Evolutionary conservation across 2,888 invertebrate genomes (phyloP).

Genomic region (Mesoligia furuncula): DNA sequence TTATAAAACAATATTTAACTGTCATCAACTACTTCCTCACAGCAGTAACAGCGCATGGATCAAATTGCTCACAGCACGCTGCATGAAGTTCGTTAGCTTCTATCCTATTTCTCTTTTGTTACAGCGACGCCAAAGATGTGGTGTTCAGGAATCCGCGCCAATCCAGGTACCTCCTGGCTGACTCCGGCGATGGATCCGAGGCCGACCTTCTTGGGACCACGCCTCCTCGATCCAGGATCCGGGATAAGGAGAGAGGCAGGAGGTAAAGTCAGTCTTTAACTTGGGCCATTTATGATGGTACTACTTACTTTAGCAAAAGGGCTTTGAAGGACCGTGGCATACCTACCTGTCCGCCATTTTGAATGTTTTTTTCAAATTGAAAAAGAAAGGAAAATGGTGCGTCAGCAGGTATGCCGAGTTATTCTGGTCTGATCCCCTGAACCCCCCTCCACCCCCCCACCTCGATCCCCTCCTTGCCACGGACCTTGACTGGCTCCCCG

Average conservation of each 20-base stretch:
- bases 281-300: not conserved
- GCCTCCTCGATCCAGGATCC: slow-evolving; percentile 94
- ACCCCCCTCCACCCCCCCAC: too few relatives aligned
- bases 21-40: not conserved
- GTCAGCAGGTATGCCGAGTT: too few relatives aligned
- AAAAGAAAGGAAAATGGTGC: too few relatives aligned
- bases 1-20: not conserved
- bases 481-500: too few relatives aligned
- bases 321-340: too few relatives aligned
- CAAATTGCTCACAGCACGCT: not conserved
- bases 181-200: slow-evolving; percentile 86
- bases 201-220: slow-evolving; percentile 93
- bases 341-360: too few relatives aligned
- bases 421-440: too few relatives aligned
- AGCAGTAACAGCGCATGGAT: not conserved
- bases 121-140: slow-evolving; percentile 81
- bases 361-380: too few relatives aligned
- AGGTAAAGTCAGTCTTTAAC: slow-evolving; percentile 79
- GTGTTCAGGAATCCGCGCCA: slow-evolving; percentile 80
- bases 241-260: slow-evolving; percentile 90
- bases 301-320: not conserved
- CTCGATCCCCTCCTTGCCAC: too few relatives aligned
- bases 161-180: slow-evolving; percentile 79
- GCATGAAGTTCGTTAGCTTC: not conserved
- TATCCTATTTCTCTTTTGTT: slow-evolving; percentile 40